Base-by-base conservation (phyloP, 2,888 invertebrate species). In the Calephelis perditalis region DNA sequence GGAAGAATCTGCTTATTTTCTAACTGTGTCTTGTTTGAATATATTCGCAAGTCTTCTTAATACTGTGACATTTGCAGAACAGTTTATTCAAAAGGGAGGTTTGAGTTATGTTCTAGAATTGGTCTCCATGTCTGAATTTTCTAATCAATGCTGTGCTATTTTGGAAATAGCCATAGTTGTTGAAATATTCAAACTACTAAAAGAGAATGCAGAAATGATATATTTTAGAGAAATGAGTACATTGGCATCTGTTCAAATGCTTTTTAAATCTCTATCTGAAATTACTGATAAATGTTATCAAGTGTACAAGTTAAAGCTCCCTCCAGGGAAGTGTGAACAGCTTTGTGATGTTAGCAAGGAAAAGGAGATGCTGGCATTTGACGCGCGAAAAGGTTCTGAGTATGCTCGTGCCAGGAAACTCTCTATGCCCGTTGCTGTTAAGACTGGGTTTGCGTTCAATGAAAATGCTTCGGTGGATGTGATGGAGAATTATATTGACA, bases 111-210 rank as follows among this genome's bases (percentile, higher is more conserved):
- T 92, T 0, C 70, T 93, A 4, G 89, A 91, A 63, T 68, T 94
- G 60, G 83, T 93, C 1, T 79, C 88, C 0, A 75, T 92, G 56
- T 78, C 91, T 0, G 84, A 90, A 57, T 93, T 94, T 66, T 91
- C 92, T 0, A 91, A 91, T 64, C 91, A 90, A 62, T 92, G 93
- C 70, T 94, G 93, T 69, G 84, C 91, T 3, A 89, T 94, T 52
- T 77, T 94, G 15, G 93, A 94, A 73, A 91, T 93, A 60, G 87
- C 91, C 0, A 92, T 93, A 3, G 86, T 91, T 5, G 92, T 93
- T 59, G 93, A 93, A 69, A 92, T 93, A 56, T 92, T 90, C 71
- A 91, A 89, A 63, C 73, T 86, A 5, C 80, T 79, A 62, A 84
- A 82, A 62, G 76, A 85, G 58, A 75, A 84, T 63, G 76, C 78